A percentile compares a stretch with the other conserved stretches of the same genome.
Evolutionary conservation across 1,140 invertebrate species (phyloP).

Genomic region (Vanessa atalanta): DNA sequence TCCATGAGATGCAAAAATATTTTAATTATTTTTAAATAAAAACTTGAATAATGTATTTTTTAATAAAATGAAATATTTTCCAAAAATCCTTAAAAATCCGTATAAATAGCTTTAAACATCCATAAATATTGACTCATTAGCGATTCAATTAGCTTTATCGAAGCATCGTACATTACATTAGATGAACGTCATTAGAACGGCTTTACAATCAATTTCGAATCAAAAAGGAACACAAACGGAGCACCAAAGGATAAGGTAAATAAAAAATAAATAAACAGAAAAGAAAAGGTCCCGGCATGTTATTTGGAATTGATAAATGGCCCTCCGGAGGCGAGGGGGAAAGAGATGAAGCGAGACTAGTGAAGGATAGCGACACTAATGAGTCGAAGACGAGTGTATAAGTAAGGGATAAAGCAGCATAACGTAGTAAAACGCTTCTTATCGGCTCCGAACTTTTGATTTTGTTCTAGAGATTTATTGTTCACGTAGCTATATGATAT

Average conservation of each 20-base stretch:
- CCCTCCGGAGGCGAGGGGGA: constrained; percentile 68
- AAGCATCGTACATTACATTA: constrained; percentile 66
- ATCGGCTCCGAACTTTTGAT: constrained; percentile 55
- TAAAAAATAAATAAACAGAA: constrained; percentile 76
- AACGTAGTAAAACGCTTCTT: constrained; percentile 72
- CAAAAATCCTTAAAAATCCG: constrained; percentile 4
- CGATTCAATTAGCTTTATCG: constrained; percentile 70
- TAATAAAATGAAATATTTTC: neutral
- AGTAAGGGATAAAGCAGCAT: constrained; percentile 62
- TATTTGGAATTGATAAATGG: constrained; percentile 80
- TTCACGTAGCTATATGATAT: constrained; percentile 44
- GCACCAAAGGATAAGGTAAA: constrained; percentile 74
- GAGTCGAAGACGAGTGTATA: constrained; percentile 59
- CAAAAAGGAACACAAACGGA: constrained; percentile 67
- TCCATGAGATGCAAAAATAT: too few species aligned
- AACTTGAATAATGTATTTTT: too few species aligned
- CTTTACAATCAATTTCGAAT: constrained; percentile 77
- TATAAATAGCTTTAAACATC: constrained; percentile 1
- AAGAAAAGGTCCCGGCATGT: constrained; percentile 74
- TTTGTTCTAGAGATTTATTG: constrained; percentile 57
- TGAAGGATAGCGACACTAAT: constrained; percentile 67
- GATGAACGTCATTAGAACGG: constrained; percentile 70
- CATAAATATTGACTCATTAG: constrained; percentile 55
- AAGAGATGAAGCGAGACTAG: constrained; percentile 60
- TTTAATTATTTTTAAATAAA: too few species aligned